Conservation (phyloP, 2,113 vertebrate species). For the Xiphorhynchus elegans region DNA sequence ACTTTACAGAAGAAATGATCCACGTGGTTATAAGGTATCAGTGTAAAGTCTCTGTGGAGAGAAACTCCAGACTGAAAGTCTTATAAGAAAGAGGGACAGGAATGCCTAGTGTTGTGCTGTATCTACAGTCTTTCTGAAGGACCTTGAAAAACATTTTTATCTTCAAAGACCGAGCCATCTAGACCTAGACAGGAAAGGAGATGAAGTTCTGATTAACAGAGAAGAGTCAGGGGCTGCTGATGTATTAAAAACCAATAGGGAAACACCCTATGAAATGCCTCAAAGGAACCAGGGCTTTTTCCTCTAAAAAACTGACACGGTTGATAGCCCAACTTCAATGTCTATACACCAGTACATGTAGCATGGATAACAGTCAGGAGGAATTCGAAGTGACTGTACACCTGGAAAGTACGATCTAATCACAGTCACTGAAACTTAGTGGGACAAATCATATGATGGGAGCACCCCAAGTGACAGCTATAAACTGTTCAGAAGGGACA, state of each 20-base stretch:
- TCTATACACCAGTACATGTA: not conserved
- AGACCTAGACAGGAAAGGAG: not conserved
- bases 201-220: not conserved
- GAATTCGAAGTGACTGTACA: not conserved
- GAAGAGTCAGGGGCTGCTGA: not conserved
- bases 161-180: not conserved
- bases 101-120: not conserved
- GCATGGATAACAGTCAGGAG: not conserved
- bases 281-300: not conserved
- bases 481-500: not conserved
- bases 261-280: not conserved
- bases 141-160: not conserved
- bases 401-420: not conserved
- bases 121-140: not conserved
- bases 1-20: not conserved
- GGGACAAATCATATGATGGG: not conserved
- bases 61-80: not conserved
- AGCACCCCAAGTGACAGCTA: rapidly evolving
- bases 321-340: not conserved
- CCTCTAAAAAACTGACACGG: not conserved
- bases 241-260: not conserved
- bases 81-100: not conserved
- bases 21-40: not conserved
- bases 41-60: not conserved
- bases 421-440: not conserved